Evolutionary conservation across 2,113 vertebrate species (phyloP).

Genomic region (Taxidea taxus): DNA sequence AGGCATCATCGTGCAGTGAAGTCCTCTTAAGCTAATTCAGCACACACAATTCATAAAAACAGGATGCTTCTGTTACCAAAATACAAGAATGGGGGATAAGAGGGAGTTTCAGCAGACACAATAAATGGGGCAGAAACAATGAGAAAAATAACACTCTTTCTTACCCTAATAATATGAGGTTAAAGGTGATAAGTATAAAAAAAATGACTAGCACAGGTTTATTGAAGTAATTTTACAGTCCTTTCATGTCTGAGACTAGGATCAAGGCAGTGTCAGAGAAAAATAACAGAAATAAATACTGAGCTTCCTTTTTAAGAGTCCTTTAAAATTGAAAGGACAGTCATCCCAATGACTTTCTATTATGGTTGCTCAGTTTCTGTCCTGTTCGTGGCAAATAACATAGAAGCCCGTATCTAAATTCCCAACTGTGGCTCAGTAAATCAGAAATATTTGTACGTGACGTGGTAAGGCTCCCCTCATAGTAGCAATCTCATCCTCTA

Average conservation of each 20-base stretch:
- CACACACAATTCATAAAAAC: conserved; percentile 51
- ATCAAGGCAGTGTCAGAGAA: background rate
- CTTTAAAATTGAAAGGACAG: background rate
- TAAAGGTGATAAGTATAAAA: conserved; percentile 43
- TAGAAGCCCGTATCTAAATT: background rate
- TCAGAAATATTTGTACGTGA: conserved; percentile 12
- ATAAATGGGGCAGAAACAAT: conserved; percentile 61
- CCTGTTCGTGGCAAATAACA: background rate
- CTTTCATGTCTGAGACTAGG: conserved; percentile 12
- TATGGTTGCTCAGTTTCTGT: background rate
- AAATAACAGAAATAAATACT: background rate
- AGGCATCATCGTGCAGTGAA: conserved; percentile 39
- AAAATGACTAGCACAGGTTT: conserved; percentile 56
- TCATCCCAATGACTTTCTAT: background rate
- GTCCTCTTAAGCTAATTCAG: conserved; percentile 59
- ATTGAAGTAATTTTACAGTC: conserved; percentile 50
- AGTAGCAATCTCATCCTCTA: background rate
- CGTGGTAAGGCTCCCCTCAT: background rate
- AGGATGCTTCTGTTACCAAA: conserved; percentile 60
- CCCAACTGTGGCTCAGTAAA: background rate
- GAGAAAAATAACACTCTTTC: conserved; percentile 50
- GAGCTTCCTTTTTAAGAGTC: background rate
- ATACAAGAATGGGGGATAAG: conserved; percentile 45
- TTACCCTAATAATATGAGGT: conserved; percentile 41
- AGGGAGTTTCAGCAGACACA: conserved; percentile 36